These are phyloP conservation scores for Plectrocnemia conspersa DNA, from an alignment of 1,140 invertebrate species.

Conservation along the genomic window DNA sequence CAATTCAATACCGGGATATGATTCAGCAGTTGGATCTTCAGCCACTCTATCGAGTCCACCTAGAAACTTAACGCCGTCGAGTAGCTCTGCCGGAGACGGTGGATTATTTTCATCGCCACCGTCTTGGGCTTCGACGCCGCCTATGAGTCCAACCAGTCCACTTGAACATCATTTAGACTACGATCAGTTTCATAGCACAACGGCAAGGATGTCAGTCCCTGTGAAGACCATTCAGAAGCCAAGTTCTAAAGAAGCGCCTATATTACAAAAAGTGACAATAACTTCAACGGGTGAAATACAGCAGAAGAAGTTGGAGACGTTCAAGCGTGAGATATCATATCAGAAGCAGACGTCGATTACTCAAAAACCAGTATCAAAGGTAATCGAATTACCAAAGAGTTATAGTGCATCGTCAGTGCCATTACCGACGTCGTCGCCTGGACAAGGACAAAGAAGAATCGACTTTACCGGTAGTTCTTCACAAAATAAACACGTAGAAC, in stretches of 20 bases:
- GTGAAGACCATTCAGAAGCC: slow-evolving; percentile 38
- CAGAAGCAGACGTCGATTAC: slow-evolving; percentile 36
- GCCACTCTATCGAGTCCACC: slow-evolving; percentile 50
- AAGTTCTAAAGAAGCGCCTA: slow-evolving; percentile 37
- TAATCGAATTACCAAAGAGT: slow-evolving; percentile 37
- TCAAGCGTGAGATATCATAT: slow-evolving; percentile 40
- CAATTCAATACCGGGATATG: slow-evolving; percentile 39
- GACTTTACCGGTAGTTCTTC: slow-evolving; percentile 25
- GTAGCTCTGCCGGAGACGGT: slow-evolving; percentile 41
- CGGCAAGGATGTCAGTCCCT: slow-evolving; percentile 33
- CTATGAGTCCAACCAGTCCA: slow-evolving; percentile 51
- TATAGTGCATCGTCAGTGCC: slow-evolving; percentile 31
- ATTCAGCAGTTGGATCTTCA: slow-evolving; percentile 59
- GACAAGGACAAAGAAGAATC: slow-evolving; percentile 23
- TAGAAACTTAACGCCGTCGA: slow-evolving; percentile 46
- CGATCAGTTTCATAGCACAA: slow-evolving; percentile 30
- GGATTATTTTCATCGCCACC: slow-evolving; percentile 53
- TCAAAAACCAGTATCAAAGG: slow-evolving; percentile 33
- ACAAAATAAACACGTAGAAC: slow-evolving; percentile 29
- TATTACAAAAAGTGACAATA: slow-evolving; percentile 56
- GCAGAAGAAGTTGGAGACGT: slow-evolving; percentile 45
- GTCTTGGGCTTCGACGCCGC: slow-evolving; percentile 58
- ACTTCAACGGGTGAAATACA: slow-evolving; percentile 54
- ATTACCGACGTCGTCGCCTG: slow-evolving; percentile 35
- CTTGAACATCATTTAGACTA: slow-evolving; percentile 23